Evolutionary conservation across 2,888 invertebrate genomes (phyloP).

Genomic region (Hemicrepidius hirtus): DNA sequence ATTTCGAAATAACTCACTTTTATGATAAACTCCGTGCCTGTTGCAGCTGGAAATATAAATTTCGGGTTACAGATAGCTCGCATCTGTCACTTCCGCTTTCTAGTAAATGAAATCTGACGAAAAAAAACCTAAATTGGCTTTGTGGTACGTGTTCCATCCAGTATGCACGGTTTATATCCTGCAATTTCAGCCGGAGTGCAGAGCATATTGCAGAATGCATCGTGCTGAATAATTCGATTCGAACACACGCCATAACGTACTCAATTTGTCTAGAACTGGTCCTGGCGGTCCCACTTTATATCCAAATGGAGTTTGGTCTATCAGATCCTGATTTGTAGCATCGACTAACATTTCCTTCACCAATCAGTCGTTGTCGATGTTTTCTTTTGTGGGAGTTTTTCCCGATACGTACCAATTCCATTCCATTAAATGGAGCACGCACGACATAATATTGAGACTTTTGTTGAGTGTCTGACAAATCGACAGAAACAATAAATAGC

Average conservation of each 20-base stretch:
- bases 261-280: slow-evolving; percentile 20
- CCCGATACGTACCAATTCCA: slow-evolving; percentile 17
- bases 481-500: slow-evolving; percentile 21
- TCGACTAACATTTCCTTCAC: slow-evolving; percentile 11
- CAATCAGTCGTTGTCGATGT: slow-evolving; percentile 31
- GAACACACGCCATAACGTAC: slow-evolving; percentile 31
- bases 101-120: slow-evolving; percentile 19
- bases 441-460: slow-evolving; percentile 29
- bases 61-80: slow-evolving; percentile 12
- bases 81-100: slow-evolving; percentile 38
- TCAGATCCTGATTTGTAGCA: slow-evolving; percentile 24
- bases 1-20: slow-evolving; percentile 12
- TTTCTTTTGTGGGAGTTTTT: slow-evolving; percentile 18
- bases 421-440: slow-evolving; percentile 31
- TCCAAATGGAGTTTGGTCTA: slow-evolving; percentile 20
- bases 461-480: slow-evolving; percentile 27
- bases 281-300: slow-evolving; percentile 15
- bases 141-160: slow-evolving; percentile 28
- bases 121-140: slow-evolving; percentile 38
- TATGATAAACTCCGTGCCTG: slow-evolving; percentile 12
- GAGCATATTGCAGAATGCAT: slow-evolving; percentile 43
- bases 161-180: slow-evolving; percentile 27
- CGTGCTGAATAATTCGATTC: slow-evolving; percentile 35
- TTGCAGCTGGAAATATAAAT: slow-evolving; percentile 14
- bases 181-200: slow-evolving; percentile 34